Percentiles rank a stretch among this genome's conserved stretches.
Evolutionary conservation across 2,113 vertebrate genomes (phyloP).

Genomic region (Melanostigma gelatinosum): DNA sequence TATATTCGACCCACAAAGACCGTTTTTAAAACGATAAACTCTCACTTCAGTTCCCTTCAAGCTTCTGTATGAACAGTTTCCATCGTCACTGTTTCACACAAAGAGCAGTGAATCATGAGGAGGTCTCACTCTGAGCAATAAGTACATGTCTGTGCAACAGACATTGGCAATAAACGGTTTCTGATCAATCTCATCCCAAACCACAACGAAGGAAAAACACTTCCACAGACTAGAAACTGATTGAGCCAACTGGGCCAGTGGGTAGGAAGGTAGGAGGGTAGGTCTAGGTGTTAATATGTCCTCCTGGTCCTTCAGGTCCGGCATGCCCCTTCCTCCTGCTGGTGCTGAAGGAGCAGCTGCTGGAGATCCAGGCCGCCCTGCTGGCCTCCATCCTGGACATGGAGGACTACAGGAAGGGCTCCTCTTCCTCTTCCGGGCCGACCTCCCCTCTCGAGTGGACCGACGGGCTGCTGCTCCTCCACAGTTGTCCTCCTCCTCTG

Average conservation of each 20-base stretch:
- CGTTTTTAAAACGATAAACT: too few relatives aligned
- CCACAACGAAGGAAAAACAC: too few relatives aligned
- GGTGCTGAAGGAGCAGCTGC: constrained; percentile 73
- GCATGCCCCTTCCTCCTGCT: constrained; percentile 73
- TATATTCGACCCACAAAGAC: too few relatives aligned
- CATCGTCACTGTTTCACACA: background rate
- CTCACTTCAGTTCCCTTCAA: background rate
- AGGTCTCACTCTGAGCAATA: too few relatives aligned
- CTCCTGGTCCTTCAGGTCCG: background rate
- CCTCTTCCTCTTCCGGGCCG: background rate
- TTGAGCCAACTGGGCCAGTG: background rate
- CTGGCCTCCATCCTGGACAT: constrained; percentile 78
- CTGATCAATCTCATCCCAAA: too few relatives aligned
- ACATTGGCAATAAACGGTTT: too few relatives aligned
- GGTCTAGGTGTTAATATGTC: background rate
- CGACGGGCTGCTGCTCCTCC: constrained; percentile 71
- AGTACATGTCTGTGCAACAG: too few relatives aligned
- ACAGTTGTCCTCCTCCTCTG: constrained; percentile 58
- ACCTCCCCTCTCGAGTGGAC: constrained; percentile 70
- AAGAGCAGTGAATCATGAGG: too few relatives aligned
- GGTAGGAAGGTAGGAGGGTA: too few relatives aligned
- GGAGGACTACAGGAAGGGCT: constrained; percentile 58
- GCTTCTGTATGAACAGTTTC: too few relatives aligned
- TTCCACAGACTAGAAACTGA: background rate
- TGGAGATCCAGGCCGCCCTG: constrained; percentile 65